Conservation (phyloP, 2,797 vertebrate genomes). For the Hafferia zeledoni region DNA sequence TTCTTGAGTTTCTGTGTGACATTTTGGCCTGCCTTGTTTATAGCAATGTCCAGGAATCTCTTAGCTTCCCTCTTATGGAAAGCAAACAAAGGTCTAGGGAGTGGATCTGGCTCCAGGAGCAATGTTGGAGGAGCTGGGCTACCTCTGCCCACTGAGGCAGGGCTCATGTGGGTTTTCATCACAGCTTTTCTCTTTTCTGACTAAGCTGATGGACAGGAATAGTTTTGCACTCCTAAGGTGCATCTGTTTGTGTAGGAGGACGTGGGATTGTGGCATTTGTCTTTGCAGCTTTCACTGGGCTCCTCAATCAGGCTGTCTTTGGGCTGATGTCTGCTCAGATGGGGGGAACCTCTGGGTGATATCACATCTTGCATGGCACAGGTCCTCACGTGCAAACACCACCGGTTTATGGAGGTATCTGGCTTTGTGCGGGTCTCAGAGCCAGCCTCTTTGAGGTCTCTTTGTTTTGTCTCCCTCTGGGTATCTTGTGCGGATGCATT, state of each 20-base stretch:
- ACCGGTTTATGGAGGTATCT: background rate
- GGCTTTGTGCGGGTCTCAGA: slow-evolving; percentile 33
- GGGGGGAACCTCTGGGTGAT: background rate
- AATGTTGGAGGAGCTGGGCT: background rate
- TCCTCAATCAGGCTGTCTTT: background rate
- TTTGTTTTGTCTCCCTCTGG: slow-evolving; percentile 59
- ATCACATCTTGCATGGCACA: rapidly evolving
- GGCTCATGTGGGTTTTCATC: background rate
- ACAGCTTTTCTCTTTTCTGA: slow-evolving; percentile 40
- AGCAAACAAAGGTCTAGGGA: background rate
- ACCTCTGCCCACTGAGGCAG: background rate
- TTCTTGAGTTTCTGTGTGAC: background rate
- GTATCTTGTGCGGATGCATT: slow-evolving; percentile 29
- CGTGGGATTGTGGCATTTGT: slow-evolving; percentile 61
- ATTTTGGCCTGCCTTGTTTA: background rate
- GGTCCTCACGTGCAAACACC: background rate
- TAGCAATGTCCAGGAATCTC: background rate
- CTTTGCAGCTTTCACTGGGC: slow-evolving; percentile 22
- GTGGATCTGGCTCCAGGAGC: background rate
- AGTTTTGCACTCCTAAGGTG: slow-evolving; percentile 31
- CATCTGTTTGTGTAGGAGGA: slow-evolving; percentile 58
- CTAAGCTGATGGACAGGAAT: slow-evolving; percentile 48
- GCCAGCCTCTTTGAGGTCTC: slow-evolving; percentile 44
- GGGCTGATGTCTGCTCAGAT: background rate
- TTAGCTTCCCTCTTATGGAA: background rate